Evolutionary conservation across 2,888 invertebrate genomes (phyloP), one percentile per base, ranked within the genome.

Genomic region (Hetaerina titia): DNA sequence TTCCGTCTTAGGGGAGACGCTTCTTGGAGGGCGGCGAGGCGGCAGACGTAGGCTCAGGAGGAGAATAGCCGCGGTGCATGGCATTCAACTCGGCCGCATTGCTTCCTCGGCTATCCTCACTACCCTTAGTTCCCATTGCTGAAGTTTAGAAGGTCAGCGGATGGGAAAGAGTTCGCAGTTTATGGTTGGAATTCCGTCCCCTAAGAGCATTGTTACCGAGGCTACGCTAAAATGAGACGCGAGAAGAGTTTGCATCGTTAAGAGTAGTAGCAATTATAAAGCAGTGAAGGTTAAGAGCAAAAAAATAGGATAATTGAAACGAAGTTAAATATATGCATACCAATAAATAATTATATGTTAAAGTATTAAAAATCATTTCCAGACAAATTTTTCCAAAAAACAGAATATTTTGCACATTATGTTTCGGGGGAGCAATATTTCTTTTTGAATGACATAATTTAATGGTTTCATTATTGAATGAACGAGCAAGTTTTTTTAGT

Each of bases 81-180:
- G 81, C 81, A 81, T 81, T 81, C 81, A 81, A 81, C 81, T 81
- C 81, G 31, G 31, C 25, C 81, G 81, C 81, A 25, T 81, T 13
- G 81, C 31, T 69, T 69, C n/a, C 69, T 22, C 69, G n/a, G n/a
- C 22, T 22, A n/a, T 81, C 31, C 81, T 81, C 81, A 81, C 31
- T 81, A 81, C 81, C 81, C 81, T 81, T 81, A 45, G 45, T 45
- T 81, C 31, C 5, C 81, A 13, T 31, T 25, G 25, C 25, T 25
- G 81, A 81, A 15, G 81, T 31, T 81, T 81, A 81, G 81, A 81
- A 81, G 81, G 81, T 81, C 81, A 81, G 81, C 81, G 31, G 81
- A 81, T 81, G 81, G 81, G 11, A 69, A 81, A 81, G 31, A 11
- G 25, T 31, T 25, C 25, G 81, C 13, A 31, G 13, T 31, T 81